Base-by-base conservation (phyloP, 2,113 vertebrate genomes). In the Triplophysa dalaica region DNA sequence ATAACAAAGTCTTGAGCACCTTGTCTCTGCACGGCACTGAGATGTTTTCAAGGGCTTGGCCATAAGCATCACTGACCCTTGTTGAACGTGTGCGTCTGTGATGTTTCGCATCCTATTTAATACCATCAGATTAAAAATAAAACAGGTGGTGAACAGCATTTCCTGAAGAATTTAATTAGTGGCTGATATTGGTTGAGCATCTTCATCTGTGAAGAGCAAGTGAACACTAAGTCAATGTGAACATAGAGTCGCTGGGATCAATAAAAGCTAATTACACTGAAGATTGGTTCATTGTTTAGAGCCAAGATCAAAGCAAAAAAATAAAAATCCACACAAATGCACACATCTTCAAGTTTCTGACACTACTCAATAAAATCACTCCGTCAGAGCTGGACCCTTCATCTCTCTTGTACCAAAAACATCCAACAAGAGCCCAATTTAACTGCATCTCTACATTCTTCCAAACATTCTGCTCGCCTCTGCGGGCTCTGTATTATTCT, bases 251-350 rank as follows among this genome's bases (percentile, higher is more conserved):
- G 84, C 88, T 83, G 52, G 70, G 86, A 92, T 93, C 93, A 91
- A 93, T 92, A 91, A 81, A 77, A 88, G 90, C 93, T 92, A 92
- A 93, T 93, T 93, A 93, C 88, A 88, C 85, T 85, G 84, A 85
- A 85, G 89, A 93, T 92, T 92, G 89, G 79, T 88, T 85, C 80
- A 89, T 92, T 45, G 8, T 45, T 92, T 92, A 38, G 33, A 38
- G 33, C 92, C 89, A 91, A 87, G 89, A 84, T 82, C 78, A 58
- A 87, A 87, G 76, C 82, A 82, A 78, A 81, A 81, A 65, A 73
- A 21, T 17, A 29, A 29, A 80, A 38, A 7, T 33, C 11, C 65
- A 29, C 11, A 13, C 78, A 56, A n/a, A 73, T n/a, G 62, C 78
- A 64, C 61, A 21, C 29, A 58, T 16, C 16, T 69, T n/a, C 65